These are phyloP conservation scores for Pedicia rivosa DNA, from an alignment of 2,888 invertebrate species.

Conservation along the genomic window DNA sequence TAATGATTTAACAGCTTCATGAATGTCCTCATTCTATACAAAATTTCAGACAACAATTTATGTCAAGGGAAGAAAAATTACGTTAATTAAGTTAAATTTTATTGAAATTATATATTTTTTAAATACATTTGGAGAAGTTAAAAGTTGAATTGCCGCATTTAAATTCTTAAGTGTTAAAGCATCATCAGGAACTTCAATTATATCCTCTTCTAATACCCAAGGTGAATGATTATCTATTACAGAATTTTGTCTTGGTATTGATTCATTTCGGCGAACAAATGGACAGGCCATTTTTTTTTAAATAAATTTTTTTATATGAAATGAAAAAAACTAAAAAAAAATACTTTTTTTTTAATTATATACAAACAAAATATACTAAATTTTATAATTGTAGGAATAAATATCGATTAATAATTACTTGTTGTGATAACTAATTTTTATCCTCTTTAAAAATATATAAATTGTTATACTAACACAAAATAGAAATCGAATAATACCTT, in stretches of 20 bases:
- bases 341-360: neutral
- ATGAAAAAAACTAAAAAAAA: neutral
- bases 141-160: constrained; percentile 61
- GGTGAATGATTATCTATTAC: constrained; percentile 21
- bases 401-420: neutral
- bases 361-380: neutral
- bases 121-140: constrained; percentile 70
- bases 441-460: too few species aligned
- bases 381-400: neutral
- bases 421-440: too few species aligned
- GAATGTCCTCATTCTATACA: constrained; percentile 45
- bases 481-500: too few species aligned
- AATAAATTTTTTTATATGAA: neutral
- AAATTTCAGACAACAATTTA: neutral
- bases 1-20: constrained; percentile 47
- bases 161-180: constrained; percentile 50
- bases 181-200: constrained; percentile 24
- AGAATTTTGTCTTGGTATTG: constrained; percentile 26
- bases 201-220: constrained; percentile 29
- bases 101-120: neutral
- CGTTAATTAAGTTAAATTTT: neutral
- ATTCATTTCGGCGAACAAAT: constrained; percentile 26
- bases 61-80: neutral
- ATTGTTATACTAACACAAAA: too few species aligned
- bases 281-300: constrained; percentile 28